Conservation (phyloP, 2,797 vertebrate genomes). For the Lophotriccus pileatus region DNA sequence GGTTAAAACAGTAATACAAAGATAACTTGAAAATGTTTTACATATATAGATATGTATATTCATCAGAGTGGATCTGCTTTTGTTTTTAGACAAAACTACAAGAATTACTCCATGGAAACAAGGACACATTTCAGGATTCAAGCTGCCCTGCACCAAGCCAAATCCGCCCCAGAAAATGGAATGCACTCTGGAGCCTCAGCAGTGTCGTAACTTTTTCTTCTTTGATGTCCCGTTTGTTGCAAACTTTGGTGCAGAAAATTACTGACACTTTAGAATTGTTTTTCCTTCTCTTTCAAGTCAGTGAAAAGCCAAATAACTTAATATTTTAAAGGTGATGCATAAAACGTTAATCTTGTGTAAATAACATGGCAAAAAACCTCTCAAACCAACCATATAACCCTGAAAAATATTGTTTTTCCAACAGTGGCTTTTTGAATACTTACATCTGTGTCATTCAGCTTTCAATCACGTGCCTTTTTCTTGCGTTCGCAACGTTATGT, state of each 20-base stretch:
- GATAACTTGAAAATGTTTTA: background rate
- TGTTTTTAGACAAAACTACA: slow-evolving; percentile 91
- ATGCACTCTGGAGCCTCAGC: slow-evolving; percentile 73
- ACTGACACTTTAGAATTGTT: slow-evolving; percentile 24
- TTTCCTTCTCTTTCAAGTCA: slow-evolving; percentile 35
- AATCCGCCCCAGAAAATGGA: slow-evolving; percentile 78
- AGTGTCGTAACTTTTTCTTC: slow-evolving; percentile 60
- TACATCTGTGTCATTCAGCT: background rate
- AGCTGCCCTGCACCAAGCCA: slow-evolving; percentile 92
- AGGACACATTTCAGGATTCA: slow-evolving; percentile 98
- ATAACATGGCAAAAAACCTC: background rate
- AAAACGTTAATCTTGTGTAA: slow-evolving; percentile 4
- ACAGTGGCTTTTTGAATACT: slow-evolving; percentile 1
- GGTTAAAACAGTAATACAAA: background rate
- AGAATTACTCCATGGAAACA: slow-evolving; percentile 99
- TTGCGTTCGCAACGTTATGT: background rate
- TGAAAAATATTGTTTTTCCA: slow-evolving; percentile 1
- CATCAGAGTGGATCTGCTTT: slow-evolving; percentile 43
- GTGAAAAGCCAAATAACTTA: slow-evolving; percentile 31
- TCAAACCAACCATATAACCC: background rate
- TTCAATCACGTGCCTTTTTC: slow-evolving; percentile 6
- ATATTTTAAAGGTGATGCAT: slow-evolving; percentile 26
- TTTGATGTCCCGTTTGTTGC: slow-evolving; percentile 41
- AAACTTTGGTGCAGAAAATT: slow-evolving; percentile 42
- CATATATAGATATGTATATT: background rate